Conservation (phyloP, 2,113 vertebrate genomes). For the Dicentrarchus labrax region DNA sequence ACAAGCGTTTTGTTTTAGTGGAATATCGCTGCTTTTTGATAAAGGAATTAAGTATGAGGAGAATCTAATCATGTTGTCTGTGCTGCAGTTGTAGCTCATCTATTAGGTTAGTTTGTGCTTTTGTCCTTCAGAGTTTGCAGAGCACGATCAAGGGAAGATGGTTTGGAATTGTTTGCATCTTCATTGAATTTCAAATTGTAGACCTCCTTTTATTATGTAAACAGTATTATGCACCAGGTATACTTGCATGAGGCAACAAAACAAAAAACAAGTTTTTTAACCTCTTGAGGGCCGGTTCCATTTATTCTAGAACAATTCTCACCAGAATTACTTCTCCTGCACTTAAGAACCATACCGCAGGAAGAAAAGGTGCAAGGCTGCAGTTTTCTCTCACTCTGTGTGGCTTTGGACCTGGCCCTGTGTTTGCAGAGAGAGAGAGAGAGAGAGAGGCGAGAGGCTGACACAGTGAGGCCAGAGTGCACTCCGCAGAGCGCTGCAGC, state of each 20-base stretch:
- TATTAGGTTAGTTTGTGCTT: slow-evolving; percentile 49
- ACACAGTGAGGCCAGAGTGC: slow-evolving; percentile 54
- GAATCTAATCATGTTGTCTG: slow-evolving; percentile 61
- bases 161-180: slow-evolving; percentile 32
- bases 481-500: slow-evolving; percentile 45
- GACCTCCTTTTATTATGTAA: slow-evolving; percentile 31
- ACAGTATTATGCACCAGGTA: slow-evolving; percentile 28
- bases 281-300: background rate
- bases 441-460: slow-evolving; percentile 10
- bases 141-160: slow-evolving; percentile 13
- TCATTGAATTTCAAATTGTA: slow-evolving; percentile 55
- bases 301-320: slow-evolving; percentile 16
- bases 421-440: slow-evolving; percentile 44
- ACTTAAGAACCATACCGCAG: background rate
- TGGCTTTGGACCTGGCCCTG: slow-evolving; percentile 23
- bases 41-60: slow-evolving; percentile 54
- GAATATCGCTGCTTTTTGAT: slow-evolving; percentile 64
- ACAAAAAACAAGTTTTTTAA: background rate
- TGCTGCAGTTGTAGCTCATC: slow-evolving; percentile 54
- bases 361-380: slow-evolving; percentile 40
- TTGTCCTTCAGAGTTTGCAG: slow-evolving; percentile 62
- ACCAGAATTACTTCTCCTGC: background rate
- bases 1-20: slow-evolving; percentile 65
- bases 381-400: slow-evolving; percentile 40
- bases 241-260: background rate